Evolutionary conservation across 2,113 vertebrate genomes (phyloP).

Genomic region (Rhizomys pruinosus): DNA sequence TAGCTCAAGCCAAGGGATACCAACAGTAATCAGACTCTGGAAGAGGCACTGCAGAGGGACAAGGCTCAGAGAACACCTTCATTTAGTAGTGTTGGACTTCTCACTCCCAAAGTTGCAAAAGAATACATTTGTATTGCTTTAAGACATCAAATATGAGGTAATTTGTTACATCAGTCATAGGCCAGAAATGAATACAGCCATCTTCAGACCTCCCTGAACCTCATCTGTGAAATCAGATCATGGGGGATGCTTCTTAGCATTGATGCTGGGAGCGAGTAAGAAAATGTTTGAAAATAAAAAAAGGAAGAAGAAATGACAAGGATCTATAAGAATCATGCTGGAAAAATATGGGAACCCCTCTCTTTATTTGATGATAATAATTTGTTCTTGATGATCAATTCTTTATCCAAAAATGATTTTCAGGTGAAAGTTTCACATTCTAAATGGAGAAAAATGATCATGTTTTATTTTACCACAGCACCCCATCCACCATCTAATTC

Average conservation of each 20-base stretch:
- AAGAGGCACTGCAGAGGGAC: background rate
- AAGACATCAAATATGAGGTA: background rate
- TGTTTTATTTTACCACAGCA: background rate
- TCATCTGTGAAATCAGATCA: background rate
- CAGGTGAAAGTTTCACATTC: background rate
- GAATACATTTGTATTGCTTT: background rate
- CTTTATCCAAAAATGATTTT: background rate
- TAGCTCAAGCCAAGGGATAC: background rate
- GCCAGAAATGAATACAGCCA: background rate
- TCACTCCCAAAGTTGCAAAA: background rate
- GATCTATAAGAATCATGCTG: too few species aligned
- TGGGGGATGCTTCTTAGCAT: background rate
- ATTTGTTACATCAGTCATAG: background rate
- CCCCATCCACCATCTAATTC: background rate
- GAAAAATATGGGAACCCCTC: background rate
- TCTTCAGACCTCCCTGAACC: background rate
- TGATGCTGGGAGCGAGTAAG: background rate
- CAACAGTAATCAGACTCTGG: background rate
- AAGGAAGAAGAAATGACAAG: background rate
- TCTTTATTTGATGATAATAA: background rate
- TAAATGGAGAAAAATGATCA: background rate
- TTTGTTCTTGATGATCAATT: background rate
- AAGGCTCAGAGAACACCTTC: background rate
- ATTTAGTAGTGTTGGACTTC: background rate
- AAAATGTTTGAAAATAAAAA: background rate